phyloP scores from a whole-genome alignment of 2,797 vertebrate species.

The Chaetodon trifasciatus region DNA sequence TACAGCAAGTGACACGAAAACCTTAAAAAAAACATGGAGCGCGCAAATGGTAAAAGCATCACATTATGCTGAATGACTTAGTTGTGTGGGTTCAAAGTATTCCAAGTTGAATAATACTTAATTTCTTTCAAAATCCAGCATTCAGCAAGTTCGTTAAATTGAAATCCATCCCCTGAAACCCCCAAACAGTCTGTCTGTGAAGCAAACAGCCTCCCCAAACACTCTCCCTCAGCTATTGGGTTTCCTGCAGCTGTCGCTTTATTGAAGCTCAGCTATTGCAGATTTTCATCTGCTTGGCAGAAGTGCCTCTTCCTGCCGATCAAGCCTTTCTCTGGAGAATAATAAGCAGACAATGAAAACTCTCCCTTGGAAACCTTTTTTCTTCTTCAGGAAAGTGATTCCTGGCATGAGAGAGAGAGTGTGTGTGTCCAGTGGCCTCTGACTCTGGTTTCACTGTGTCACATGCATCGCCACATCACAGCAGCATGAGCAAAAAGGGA shows the following conservation, averaged over 20 bases:
- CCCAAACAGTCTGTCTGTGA: slow-evolving; percentile 47
- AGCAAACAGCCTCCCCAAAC: slow-evolving; percentile 57
- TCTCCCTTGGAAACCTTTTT: slow-evolving; percentile 66
- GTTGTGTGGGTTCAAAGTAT: neutral
- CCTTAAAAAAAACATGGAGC: slow-evolving; percentile 18
- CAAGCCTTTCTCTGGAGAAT: slow-evolving; percentile 67
- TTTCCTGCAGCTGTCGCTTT: slow-evolving; percentile 84
- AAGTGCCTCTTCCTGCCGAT: slow-evolving; percentile 72
- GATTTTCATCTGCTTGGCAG: slow-evolving; percentile 81
- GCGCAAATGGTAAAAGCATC: slow-evolving; percentile 45
- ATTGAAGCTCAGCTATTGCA: slow-evolving; percentile 72
- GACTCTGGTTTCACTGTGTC: slow-evolving; percentile 57
- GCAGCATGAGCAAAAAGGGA: slow-evolving; percentile 44
- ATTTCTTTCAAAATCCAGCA: neutral
- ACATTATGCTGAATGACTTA: neutral
- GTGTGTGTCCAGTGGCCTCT: slow-evolving; percentile 37
- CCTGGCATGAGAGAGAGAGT: slow-evolving; percentile 43
- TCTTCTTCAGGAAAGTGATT: slow-evolving; percentile 53
- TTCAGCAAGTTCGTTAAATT: slow-evolving; percentile 48
- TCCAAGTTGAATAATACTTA: neutral
- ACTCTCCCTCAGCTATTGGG: slow-evolving; percentile 64
- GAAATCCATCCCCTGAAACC: slow-evolving; percentile 52
- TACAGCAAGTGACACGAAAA: slow-evolving; percentile 30
- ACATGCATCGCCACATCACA: slow-evolving; percentile 60
- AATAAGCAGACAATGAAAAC: slow-evolving; percentile 71